Evolutionary conservation across 1,140 invertebrate species (phyloP), one percentile per base, ranked within the genome.

Genomic region (Aphelenchoides fujianensis): DNA sequence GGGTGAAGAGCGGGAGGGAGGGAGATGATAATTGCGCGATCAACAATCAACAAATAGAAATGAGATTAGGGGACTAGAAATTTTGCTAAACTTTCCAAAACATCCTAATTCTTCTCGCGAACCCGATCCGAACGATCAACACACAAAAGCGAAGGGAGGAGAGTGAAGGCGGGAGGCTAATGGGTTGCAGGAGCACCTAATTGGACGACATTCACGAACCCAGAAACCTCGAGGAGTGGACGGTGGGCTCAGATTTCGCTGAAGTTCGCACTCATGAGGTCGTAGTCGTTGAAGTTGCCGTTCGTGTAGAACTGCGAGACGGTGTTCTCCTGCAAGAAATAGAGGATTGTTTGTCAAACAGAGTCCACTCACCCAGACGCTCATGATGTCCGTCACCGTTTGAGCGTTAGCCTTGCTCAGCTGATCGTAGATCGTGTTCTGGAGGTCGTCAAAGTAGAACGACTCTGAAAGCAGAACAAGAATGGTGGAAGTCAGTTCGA

Each of bases 401-500:
- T 52, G 53, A 16, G 74, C 28, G 27, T 12, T 27, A 9, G 36
- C 30, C 61, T 73, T 72, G 27, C 31, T 71, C 32, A 74, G 35
- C 36, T 74, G 74, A 30, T 74, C 72, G 31, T 74, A 74, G 23
- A 74, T 77, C 28, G 74, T 52, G 19, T 71, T 74, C n/a, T 74
- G 55, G n/a, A 74, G 31, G n/a, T 74, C 72, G 35, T 74, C 72
- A 35, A 69, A 74, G 37, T 74, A 74, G 74, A 74, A 74, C 1
- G 74, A 72, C 27, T 74, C 72, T 74, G 72, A 74, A 76, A 12
- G 12, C 23, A 19, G 31, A 70, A 75, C 5, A 69, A 76, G 30
- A 2, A 74, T 27, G 67, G 64, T n/a, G 12, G 66, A 9, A 62
- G 68, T 62, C 12, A 70, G 1, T n/a, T 34, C 12, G 12, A 12